Percentiles rank a stretch among this genome's conserved stretches.
These are phyloP conservation scores for Diplolepis rosae DNA, from an alignment of 2,888 invertebrate genomes.

Conservation along the genomic window DNA sequence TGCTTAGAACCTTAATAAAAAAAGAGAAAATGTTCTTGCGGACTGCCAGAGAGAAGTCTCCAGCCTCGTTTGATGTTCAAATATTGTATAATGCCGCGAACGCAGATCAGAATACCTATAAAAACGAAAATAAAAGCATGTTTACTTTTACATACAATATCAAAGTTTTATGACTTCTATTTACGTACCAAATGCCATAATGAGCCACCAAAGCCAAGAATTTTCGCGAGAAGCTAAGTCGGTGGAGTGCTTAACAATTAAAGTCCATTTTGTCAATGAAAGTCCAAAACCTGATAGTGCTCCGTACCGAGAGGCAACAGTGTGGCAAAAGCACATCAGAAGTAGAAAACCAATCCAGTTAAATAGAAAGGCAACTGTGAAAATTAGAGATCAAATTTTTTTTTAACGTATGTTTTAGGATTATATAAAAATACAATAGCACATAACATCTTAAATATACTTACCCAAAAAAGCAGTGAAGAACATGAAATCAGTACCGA, in stretches of 20 bases:
- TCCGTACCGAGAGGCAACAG: slow-evolving; percentile 94
- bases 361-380: slow-evolving; percentile 91
- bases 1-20: slow-evolving; percentile 79
- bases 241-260: slow-evolving; percentile 93
- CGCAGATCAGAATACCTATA: slow-evolving; percentile 88
- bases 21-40: slow-evolving; percentile 90
- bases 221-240: slow-evolving; percentile 91
- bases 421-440: background rate
- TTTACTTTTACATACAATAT: slow-evolving; percentile 76
- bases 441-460: background rate
- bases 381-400: slow-evolving; percentile 9
- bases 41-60: slow-evolving; percentile 89
- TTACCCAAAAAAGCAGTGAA: slow-evolving; percentile 91
- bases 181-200: slow-evolving; percentile 89
- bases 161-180: background rate
- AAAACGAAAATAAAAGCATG: slow-evolving; percentile 51
- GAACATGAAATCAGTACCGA: slow-evolving; percentile 96
- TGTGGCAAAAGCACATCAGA: slow-evolving; percentile 95
- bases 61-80: slow-evolving; percentile 92
- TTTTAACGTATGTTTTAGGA: background rate
- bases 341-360: slow-evolving; percentile 96
- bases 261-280: slow-evolving; percentile 95
- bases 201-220: slow-evolving; percentile 94
- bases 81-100: slow-evolving; percentile 90
- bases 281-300: slow-evolving; percentile 94